Evolutionary conservation across 1,140 invertebrate genomes (phyloP).

Genomic region (Myzus persicae): DNA sequence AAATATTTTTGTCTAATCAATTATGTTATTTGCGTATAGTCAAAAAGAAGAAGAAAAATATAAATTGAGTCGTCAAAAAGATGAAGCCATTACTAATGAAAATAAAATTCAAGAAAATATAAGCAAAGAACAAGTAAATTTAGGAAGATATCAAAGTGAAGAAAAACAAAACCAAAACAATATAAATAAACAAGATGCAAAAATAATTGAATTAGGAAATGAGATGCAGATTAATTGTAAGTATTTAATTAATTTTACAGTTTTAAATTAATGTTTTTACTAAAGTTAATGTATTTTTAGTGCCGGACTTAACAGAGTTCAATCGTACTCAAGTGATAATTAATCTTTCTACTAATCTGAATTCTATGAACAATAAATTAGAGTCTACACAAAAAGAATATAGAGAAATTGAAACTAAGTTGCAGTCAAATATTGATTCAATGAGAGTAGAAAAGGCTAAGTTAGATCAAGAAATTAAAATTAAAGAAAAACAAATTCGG

Average conservation of each 20-base stretch:
- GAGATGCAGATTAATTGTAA: slow-evolving; percentile 53
- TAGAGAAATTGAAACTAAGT: slow-evolving; percentile 63
- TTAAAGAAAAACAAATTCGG: slow-evolving; percentile 66
- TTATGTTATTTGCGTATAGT: slow-evolving; percentile 59
- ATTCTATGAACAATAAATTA: slow-evolving; percentile 58
- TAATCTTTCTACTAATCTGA: slow-evolving; percentile 50
- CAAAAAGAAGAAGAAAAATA: slow-evolving; percentile 63
- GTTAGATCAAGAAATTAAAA: slow-evolving; percentile 65
- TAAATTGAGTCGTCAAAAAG: slow-evolving; percentile 62
- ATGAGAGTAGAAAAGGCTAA: slow-evolving; percentile 65
- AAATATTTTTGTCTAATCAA: not conserved
- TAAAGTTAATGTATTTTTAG: not conserved
- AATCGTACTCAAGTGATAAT: slow-evolving; percentile 39
- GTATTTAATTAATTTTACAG: not conserved
- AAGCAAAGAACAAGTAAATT: slow-evolving; percentile 49
- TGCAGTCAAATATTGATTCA: slow-evolving; percentile 67
- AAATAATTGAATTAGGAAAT: slow-evolving; percentile 32
- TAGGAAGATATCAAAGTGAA: slow-evolving; percentile 54
- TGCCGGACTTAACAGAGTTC: slow-evolving; percentile 15
- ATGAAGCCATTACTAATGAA: slow-evolving; percentile 62
- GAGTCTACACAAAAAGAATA: slow-evolving; percentile 58
- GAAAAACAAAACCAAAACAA: slow-evolving; percentile 60
- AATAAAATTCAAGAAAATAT: slow-evolving; percentile 63
- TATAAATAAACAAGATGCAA: slow-evolving; percentile 59
- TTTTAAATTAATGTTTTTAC: not conserved